Evolutionary conservation across 2,113 vertebrate species (phyloP), one percentile per base, ranked within the genome.

Genomic region (Pyxicephalus adspersus): DNA sequence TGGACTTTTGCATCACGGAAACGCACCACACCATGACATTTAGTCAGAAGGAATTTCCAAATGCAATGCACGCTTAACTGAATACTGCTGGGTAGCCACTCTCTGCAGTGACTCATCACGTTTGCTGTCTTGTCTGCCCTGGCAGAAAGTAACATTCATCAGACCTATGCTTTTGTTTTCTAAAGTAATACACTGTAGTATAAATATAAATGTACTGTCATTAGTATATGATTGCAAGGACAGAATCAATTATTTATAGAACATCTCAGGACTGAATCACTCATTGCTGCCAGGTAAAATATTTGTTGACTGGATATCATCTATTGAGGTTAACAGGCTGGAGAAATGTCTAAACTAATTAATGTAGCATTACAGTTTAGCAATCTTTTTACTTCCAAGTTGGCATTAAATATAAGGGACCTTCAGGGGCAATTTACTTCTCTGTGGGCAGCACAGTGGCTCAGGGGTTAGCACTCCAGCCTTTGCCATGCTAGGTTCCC

Each of bases 221-320:
- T 29, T 11, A 22, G 54, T 58, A 16, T 74, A 9, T 58, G 71
- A 25, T 60, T 55, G 28, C 38, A 74, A 74, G 58, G 71, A 74
- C 26, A 23, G 38, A 38, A 74, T 72, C 18, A 74, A 60, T 34
- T 23, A 74, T 74, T 74, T 58, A 74, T 29, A 38, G 55, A 60
- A 28, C 15, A 34, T 74, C 54, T 74, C 54, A 60, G 38, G 28
- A 38, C 34, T 60, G 57, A 28, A 74, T n/a, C 54, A 16, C 19
- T 29, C 22, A 34, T 28, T 22, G 29, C 22, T 58, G 29, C 54
- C 31, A 22, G 28, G 54, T n/a, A 73, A 73, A 74, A 34, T 18
- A 29, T 54, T 58, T 57, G 52, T 58, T 58, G 31, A 17, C 70
- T 60, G 23, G 71, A 38, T 29, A 29, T 38, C 29, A 22, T 22